These are phyloP conservation scores for Nothocercus julius DNA, from an alignment of 2,113 vertebrate genomes.

Conservation along the genomic window DNA sequence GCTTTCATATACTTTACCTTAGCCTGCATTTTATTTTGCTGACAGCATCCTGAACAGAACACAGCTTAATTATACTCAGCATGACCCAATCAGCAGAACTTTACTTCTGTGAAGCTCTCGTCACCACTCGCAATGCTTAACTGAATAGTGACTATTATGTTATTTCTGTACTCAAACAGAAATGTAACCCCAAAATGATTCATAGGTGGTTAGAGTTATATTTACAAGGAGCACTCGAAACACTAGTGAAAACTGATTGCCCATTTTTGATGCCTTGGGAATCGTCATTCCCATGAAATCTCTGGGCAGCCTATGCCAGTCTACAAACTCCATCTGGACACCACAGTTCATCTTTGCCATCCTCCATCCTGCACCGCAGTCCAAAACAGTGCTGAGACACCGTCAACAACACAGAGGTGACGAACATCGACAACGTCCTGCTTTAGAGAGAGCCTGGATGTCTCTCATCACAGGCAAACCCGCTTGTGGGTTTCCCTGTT, in stretches of 20 bases:
- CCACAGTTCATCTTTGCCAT: neutral
- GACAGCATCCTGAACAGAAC: conserved; percentile 34
- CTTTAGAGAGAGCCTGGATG: neutral
- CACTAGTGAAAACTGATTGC: neutral
- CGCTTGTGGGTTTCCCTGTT: neutral
- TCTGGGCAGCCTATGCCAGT: neutral
- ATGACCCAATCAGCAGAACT: conserved; percentile 20
- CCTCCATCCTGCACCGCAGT: neutral
- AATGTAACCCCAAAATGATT: conserved; percentile 12
- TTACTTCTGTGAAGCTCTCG: neutral
- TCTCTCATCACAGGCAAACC: neutral
- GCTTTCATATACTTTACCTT: neutral
- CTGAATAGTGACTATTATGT: neutral
- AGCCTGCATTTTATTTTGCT: conserved; percentile 35
- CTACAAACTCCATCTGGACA: neutral
- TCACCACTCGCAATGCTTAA: neutral
- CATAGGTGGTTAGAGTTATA: neutral
- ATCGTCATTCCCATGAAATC: neutral
- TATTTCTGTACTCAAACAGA: conserved; percentile 1
- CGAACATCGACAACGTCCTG: neutral
- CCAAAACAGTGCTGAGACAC: neutral
- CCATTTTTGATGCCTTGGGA: neutral
- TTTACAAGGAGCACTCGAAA: neutral
- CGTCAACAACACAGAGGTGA: neutral
- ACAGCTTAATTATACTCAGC: conserved; percentile 44